Evolutionary conservation across 2,888 invertebrate genomes (phyloP), one percentile per base, ranked within the genome.

Genomic region (Netelia melanura): DNA sequence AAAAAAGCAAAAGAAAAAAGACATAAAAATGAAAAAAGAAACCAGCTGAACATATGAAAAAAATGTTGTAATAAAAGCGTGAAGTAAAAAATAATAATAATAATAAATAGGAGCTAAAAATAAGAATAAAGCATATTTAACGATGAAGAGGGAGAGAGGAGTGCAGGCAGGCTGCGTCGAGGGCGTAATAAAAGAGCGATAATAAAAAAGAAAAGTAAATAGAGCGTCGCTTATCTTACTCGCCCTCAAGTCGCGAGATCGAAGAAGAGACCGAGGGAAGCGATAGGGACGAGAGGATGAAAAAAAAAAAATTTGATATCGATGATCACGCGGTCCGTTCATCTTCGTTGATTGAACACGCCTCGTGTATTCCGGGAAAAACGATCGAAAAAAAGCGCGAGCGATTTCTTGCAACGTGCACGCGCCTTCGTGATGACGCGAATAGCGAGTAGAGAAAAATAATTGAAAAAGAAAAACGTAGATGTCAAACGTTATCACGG

Each of bases 161-260:
- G 5, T 30, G 30, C 30, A 21, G 10, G 8, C 21, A 30, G 17
- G 25, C 61, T 44, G 25, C 43, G 56, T 30, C 17, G 48, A 64
- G 48, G n/a, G 64, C 38, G 48, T 17, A 6, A 11, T 25, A 21
- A 67, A 81, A 81, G 68, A 43, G n/a, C 11, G 23, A n/a, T 17
- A 38, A 38, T 48, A 25, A 75, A 67, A 68, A 68, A 54, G n/a
- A n/a, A 64, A 38, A 68, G 62, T 78, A 62, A 83, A 83, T 78
- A 52, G 72, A 83, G 67, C 58, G 61, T 78, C 14, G 67, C 44
- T 67, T 67, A 62, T 83, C 54, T 79, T 68, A 21, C 43, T 14
- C 11, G 48, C 30, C 48, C 65, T 58, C 58, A 11, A 61, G 65
- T 82, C 43, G 17, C 43, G 64, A 23, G n/a, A 52, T 43, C 1